Evolutionary conservation across 2,888 invertebrate species (phyloP).

Genomic region (Leucophora obtusa): DNA sequence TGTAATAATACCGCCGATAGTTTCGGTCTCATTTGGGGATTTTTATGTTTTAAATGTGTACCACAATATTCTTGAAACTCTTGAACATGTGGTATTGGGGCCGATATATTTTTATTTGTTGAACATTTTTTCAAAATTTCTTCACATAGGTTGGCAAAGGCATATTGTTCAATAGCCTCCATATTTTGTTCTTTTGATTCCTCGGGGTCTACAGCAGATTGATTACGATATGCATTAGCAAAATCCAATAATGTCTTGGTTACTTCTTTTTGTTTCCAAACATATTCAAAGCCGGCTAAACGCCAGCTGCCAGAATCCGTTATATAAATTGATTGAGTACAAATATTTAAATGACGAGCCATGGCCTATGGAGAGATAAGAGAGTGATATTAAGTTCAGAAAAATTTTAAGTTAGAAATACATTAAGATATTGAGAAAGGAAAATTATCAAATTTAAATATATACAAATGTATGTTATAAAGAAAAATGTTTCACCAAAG

Average conservation of each 20-base stretch:
- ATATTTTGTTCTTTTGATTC: constrained; percentile 77
- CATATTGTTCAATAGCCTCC: constrained; percentile 85
- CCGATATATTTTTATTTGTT: constrained; percentile 67
- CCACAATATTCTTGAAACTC: constrained; percentile 86
- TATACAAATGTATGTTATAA: too few species aligned
- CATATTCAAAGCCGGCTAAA: constrained; percentile 90
- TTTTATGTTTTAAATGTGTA: constrained; percentile 83
- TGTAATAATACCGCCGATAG: constrained; percentile 84
- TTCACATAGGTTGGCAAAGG: constrained; percentile 86
- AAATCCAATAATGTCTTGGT: constrained; percentile 84
- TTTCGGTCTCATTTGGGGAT: constrained; percentile 83
- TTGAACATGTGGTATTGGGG: constrained; percentile 84
- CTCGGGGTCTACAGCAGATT: constrained; percentile 83
- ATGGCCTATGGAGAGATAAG: constrained; percentile 80
- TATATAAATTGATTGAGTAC: constrained; percentile 88
- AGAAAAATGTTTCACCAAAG: too few species aligned
- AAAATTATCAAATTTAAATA: not conserved
- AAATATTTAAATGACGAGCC: constrained; percentile 91
- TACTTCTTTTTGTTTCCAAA: constrained; percentile 85
- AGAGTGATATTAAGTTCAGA: not conserved
- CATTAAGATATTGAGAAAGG: too few species aligned
- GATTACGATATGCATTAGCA: constrained; percentile 84
- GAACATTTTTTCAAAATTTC: constrained; percentile 81
- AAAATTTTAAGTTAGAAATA: too few species aligned
- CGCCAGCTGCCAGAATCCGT: constrained; percentile 92